Percentiles rank a stretch among this genome's conserved stretches.
Conservation (phyloP, 2,113 vertebrate genomes). For the Sarotherodon lohbergeri region DNA sequence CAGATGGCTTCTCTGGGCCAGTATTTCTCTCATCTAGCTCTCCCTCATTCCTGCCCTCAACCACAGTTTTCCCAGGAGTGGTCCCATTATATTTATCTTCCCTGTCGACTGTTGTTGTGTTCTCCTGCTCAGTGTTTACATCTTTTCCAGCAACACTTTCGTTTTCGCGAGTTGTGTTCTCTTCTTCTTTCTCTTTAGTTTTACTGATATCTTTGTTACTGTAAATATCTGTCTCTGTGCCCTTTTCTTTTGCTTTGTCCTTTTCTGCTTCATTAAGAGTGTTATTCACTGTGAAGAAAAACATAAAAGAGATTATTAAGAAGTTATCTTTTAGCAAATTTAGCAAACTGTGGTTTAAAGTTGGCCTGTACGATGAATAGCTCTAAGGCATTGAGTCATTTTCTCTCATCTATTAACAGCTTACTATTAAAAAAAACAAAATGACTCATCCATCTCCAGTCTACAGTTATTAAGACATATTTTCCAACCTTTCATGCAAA, state of each 20-base stretch:
- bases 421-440: background rate
- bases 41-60: constrained; percentile 12
- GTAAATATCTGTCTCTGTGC: constrained; percentile 19
- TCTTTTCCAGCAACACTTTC: constrained; percentile 9
- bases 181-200: constrained; percentile 24
- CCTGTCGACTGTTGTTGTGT: constrained; percentile 23
- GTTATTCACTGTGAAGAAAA: constrained; percentile 60
- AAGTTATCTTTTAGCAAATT: background rate
- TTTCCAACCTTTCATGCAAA: constrained; percentile 86
- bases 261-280: constrained; percentile 56
- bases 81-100: constrained; percentile 35
- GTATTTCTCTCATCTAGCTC: constrained; percentile 18
- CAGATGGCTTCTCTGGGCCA: constrained; percentile 18
- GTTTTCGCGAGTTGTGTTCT: constrained; percentile 12
- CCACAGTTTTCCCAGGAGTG: constrained; percentile 28
- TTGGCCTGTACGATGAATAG: background rate
- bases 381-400: background rate
- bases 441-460: background rate
- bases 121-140: constrained; percentile 9
- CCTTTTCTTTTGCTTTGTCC: constrained; percentile 28
- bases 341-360: background rate
- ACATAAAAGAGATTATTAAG: background rate
- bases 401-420: background rate
- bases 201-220: constrained; percentile 28
- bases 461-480: background rate